These are phyloP conservation scores for Heliconius erato DNA, from an alignment of 2,888 invertebrate genomes.

Conservation along the genomic window DNA sequence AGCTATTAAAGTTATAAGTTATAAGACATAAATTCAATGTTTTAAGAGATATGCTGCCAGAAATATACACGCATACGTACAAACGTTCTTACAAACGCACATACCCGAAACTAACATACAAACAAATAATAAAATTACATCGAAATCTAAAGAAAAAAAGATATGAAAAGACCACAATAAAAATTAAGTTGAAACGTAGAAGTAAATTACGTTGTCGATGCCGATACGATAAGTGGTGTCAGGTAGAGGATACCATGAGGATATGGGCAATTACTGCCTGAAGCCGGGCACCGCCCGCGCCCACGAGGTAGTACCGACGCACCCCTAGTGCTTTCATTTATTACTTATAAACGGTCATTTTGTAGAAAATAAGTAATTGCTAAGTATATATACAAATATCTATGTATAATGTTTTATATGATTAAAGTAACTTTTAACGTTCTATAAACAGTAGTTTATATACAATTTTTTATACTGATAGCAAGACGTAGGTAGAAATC, in stretches of 20 bases:
- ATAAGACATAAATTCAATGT: no score
- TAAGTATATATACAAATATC: not conserved
- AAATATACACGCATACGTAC: no score
- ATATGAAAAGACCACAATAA: not conserved
- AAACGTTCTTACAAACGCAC: no score
- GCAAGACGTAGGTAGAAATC: no score
- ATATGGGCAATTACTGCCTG: constrained; percentile 30
- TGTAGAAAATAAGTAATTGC: not conserved
- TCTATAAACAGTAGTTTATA: not conserved
- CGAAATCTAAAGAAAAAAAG: not conserved
- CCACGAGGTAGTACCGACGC: no score
- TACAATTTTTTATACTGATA: no score
- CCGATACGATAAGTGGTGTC: constrained; percentile 21
- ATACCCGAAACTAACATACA: no score
- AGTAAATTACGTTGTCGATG: constrained; percentile 1
- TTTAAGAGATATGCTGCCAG: no score
- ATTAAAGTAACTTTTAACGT: not conserved
- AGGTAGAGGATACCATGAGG: constrained; percentile 14
- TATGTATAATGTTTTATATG: not conserved
- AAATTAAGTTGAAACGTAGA: not conserved
- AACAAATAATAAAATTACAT: no score
- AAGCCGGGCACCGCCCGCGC: not conserved
- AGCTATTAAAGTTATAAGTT: no score
- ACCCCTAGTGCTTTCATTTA: constrained; percentile 18
- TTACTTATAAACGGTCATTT: constrained; percentile 23